Evolutionary conservation across 1,140 invertebrate genomes (phyloP), one percentile per base, ranked within the genome.

Genomic region (Scaptomyza hsui): DNA sequence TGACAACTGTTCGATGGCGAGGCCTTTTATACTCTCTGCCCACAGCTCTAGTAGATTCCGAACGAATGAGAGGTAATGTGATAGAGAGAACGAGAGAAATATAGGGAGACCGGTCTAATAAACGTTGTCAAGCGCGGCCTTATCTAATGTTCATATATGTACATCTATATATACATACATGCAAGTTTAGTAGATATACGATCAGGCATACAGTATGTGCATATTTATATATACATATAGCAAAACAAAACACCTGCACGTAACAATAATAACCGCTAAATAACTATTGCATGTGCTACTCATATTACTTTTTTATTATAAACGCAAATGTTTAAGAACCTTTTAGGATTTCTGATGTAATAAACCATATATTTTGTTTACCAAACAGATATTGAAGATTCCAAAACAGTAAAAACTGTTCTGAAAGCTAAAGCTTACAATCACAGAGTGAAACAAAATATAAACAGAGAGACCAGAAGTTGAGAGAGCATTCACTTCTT

Each of bases 11-110:
- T 41, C 15, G 12, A 60, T 13, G 18, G 16, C 9, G 13, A 24
- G 13, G 44, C n/a, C 72, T 80, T 85, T 80, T 85, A 85, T 85
- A 85, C 56, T 18, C 63, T 35, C 45, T n/a, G 9, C 29, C 1
- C 41, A 26, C 9, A 41, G 4, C 12, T 29, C 13, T 15, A 15
- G 57, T 32, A 75, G n/a, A 41, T 4, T 7, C 3, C n/a, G 4
- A 24, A 47, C 26, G 44, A 18, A n/a, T 6, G 35, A 16, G 45
- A 16, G 32, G 37, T 9, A 55, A 9, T 24, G 7, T 13, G 19
- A 39, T 19, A n/a, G 57, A 1, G 48, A 45, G 41, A 53, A 47
- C 16, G 35, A 32, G 35, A 39, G 19, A 18, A 21, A 29, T 4
- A 62, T 3, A 12, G 2, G 2, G 5, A 26, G n/a, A 7, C 16